A percentile compares a stretch with the other conserved stretches of the same genome.
Conservation (phyloP, 2,797 vertebrate species). For the Hyperoplus immaculatus region DNA sequence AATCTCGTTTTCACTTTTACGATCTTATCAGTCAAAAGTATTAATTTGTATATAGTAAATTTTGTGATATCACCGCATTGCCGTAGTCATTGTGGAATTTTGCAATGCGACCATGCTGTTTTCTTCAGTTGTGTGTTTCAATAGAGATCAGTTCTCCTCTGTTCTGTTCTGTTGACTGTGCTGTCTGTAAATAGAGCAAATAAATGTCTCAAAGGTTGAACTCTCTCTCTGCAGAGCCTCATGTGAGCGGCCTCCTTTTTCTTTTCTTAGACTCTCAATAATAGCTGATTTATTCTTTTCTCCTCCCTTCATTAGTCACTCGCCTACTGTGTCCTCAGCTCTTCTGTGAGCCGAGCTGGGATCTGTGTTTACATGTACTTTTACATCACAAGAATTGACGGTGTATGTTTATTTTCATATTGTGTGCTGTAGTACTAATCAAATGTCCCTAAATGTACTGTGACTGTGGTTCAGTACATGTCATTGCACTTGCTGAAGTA, state of each 20-base stretch:
- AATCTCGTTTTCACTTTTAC: conserved; percentile 52
- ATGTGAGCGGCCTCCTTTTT: conserved; percentile 60
- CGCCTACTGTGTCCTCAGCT: neutral
- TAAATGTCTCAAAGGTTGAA: conserved; percentile 82
- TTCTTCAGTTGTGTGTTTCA: conserved; percentile 64
- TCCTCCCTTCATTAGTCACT: conserved; percentile 4
- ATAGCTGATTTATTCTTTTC: conserved; percentile 12
- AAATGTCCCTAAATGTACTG: neutral
- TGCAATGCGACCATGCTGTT: conserved; percentile 65
- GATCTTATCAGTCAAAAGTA: conserved; percentile 71
- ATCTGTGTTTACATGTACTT: neutral
- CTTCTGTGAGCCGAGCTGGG: neutral
- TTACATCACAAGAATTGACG: neutral
- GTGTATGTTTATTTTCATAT: no score
- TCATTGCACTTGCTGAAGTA: neutral
- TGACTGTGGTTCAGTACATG: neutral
- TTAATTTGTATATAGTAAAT: conserved; percentile 83
- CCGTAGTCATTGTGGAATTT: conserved; percentile 71
- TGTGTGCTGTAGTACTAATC: no score
- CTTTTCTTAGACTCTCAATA: conserved; percentile 34
- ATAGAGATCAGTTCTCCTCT: conserved; percentile 60
- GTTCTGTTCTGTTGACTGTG: conserved; percentile 73
- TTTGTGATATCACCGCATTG: conserved; percentile 51
- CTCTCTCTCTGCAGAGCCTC: conserved; percentile 56
- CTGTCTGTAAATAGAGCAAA: conserved; percentile 85